Evolutionary conservation across 2,888 invertebrate species (phyloP), one percentile per base, ranked within the genome.

Genomic region (Cantharis nigra): DNA sequence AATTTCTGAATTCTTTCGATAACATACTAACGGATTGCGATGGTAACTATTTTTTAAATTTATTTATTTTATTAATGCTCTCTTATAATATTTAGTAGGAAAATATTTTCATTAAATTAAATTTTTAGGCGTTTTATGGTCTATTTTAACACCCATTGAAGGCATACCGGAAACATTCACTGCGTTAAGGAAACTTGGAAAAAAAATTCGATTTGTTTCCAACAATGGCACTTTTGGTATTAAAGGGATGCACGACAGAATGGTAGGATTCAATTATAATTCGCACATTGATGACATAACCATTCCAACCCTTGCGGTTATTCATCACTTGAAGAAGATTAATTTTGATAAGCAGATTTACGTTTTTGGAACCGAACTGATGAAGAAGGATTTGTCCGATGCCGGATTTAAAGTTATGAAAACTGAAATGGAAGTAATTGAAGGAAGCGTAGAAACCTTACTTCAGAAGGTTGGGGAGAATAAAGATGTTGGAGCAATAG

Each of bases 401-500:
- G 74, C 74, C 5, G 74, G 74, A 69, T 28, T 74, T 28, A 49
- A 18, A 4, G 30, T 69, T 49, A 13, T 69, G 4, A 20, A 73
- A 11, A 49, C 26, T 13, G 28, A 26, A 28, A 62, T 74, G 62
- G 26, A 23, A 14, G n/a, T 13, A 9, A 16, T 72, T 30, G 78
- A 77, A 70, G 82, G 82, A 64, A 77, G 64, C 10, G 5, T 82
- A 1, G 28, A 77, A 11, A 73, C 20, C 14, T 23, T 81, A 20
- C n/a, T 70, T 9, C 69, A 75, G 23, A 67, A 78, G 1, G 76
- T 89, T 5, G 79, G 82, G 62, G 90, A 90, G 63, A 89, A 91
- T 75, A 85, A 85, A 1, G 89, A 89, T 23, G 87, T 92, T 0
- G 91, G 91, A 14, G 92, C 92, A 0, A 91, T 92, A n/a, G 88